These are phyloP conservation scores for Micromys minutus DNA, from an alignment of 2,113 vertebrate species.

Conservation along the genomic window DNA sequence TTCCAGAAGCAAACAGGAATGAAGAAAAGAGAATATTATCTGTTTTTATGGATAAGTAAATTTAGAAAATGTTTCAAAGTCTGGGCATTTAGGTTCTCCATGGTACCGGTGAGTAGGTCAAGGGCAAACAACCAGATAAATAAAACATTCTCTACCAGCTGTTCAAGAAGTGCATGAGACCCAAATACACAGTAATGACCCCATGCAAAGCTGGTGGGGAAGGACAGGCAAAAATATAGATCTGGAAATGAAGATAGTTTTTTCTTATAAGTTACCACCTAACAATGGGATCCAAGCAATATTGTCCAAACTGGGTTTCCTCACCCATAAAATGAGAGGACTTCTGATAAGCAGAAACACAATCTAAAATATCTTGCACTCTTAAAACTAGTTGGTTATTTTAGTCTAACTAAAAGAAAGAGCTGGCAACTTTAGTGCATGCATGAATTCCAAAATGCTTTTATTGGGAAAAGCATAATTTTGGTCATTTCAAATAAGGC, in stretches of 20 bases:
- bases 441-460: neutral
- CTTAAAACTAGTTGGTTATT: neutral
- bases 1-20: neutral
- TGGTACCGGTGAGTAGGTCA: neutral
- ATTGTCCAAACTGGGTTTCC: neutral
- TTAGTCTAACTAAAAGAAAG: slow-evolving; percentile 5
- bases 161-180: neutral
- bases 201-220: neutral
- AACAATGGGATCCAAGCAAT: neutral
- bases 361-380: neutral
- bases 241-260: neutral
- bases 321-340: neutral
- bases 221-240: neutral
- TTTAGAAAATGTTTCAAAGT: neutral
- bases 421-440: neutral
- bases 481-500: neutral
- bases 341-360: neutral
- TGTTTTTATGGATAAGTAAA: neutral
- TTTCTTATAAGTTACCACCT: neutral
- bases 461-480: neutral
- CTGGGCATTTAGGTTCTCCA: neutral
- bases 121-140: neutral
- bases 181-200: neutral
- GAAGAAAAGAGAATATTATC: neutral
- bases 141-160: neutral